Evolutionary conservation across 2,797 vertebrate genomes (phyloP).

Genomic region (Myripristis murdjan): DNA sequence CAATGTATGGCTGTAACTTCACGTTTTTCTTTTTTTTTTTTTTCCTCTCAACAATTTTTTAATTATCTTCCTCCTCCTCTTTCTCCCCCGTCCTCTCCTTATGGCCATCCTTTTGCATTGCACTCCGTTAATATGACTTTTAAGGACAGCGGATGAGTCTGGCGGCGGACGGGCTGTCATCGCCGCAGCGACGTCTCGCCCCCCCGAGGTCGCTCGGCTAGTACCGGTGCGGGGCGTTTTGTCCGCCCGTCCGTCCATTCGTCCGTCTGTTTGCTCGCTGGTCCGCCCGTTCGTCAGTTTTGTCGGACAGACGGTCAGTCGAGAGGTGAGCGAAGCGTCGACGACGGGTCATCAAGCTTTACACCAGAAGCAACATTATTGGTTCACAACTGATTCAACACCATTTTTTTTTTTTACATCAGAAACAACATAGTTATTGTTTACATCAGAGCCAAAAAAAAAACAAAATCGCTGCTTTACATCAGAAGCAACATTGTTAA

Average conservation of each 20-base stretch:
- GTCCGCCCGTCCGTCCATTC: slow-evolving; percentile 28
- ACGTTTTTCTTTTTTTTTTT: slow-evolving; percentile 62
- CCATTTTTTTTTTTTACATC: slow-evolving; percentile 54
- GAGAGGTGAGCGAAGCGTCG: slow-evolving; percentile 52
- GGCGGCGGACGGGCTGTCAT: slow-evolving; percentile 36
- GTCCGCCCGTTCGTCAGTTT: slow-evolving; percentile 39
- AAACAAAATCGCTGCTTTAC: slow-evolving; percentile 61
- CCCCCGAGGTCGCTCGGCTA: slow-evolving; percentile 24
- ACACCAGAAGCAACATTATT: slow-evolving; percentile 65
- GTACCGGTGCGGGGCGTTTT: slow-evolving; percentile 45
- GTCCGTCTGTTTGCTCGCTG: slow-evolving; percentile 44
- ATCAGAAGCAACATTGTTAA: slow-evolving; percentile 63
- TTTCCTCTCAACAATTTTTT: slow-evolving; percentile 23
- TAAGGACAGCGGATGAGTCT: slow-evolving; percentile 61
- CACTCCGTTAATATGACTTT: slow-evolving; percentile 50
- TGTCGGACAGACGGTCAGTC: slow-evolving; percentile 51
- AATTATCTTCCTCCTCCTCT: slow-evolving; percentile 39
- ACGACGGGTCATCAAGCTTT: slow-evolving; percentile 44
- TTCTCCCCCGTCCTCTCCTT: slow-evolving; percentile 34
- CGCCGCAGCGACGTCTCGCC: slow-evolving; percentile 29
- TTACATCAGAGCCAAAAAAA: slow-evolving; percentile 66
- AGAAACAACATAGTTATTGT: slow-evolving; percentile 67
- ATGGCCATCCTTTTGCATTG: slow-evolving; percentile 25
- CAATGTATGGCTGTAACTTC: slow-evolving; percentile 89
- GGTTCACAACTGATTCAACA: slow-evolving; percentile 68